Evolutionary conservation across 1,140 invertebrate genomes (phyloP).

Genomic region (Parapsyche elsis): DNA sequence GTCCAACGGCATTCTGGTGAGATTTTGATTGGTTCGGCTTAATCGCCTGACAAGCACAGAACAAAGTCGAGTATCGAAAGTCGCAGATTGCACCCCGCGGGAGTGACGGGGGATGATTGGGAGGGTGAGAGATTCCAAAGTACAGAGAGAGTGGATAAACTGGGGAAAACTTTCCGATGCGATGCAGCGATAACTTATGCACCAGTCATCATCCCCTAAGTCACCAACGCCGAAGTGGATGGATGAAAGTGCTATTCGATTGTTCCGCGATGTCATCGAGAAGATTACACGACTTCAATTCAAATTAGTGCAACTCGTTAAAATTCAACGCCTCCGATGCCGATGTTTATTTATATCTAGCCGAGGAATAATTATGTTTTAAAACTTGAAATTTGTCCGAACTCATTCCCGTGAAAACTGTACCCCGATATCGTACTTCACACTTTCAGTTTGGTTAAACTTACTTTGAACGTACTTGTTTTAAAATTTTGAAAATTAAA

Average conservation of each 20-base stretch:
- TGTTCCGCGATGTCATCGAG: slow-evolving; percentile 4
- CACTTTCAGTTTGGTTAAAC: too few relatives aligned
- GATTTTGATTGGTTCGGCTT: slow-evolving; percentile 48
- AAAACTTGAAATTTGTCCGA: too few relatives aligned
- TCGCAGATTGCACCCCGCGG: slow-evolving; percentile 26
- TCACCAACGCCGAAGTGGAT: slow-evolving; percentile 4
- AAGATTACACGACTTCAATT: slow-evolving; percentile 4
- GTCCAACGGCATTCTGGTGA: not conserved
- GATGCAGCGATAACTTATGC: slow-evolving; percentile 23
- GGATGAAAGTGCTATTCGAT: slow-evolving; percentile 5
- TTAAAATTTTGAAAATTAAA: too few relatives aligned
- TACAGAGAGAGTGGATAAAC: not conserved
- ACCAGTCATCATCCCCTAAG: slow-evolving; percentile 13
- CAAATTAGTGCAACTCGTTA: not conserved
- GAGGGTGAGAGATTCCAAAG: not conserved
- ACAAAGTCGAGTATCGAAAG: slow-evolving; percentile 43
- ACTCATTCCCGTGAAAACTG: too few relatives aligned
- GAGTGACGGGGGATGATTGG: not conserved
- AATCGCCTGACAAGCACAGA: slow-evolving; percentile 54
- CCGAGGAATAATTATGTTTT: too few relatives aligned
- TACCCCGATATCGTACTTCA: too few relatives aligned
- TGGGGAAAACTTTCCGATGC: slow-evolving; percentile 10
- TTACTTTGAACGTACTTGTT: too few relatives aligned
- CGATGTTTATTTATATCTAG: too few relatives aligned
- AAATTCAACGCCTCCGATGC: too few relatives aligned